Evolutionary conservation across 2,113 vertebrate species (phyloP), one percentile per base, ranked within the genome.

Genomic region (Ardeotis arabs): DNA sequence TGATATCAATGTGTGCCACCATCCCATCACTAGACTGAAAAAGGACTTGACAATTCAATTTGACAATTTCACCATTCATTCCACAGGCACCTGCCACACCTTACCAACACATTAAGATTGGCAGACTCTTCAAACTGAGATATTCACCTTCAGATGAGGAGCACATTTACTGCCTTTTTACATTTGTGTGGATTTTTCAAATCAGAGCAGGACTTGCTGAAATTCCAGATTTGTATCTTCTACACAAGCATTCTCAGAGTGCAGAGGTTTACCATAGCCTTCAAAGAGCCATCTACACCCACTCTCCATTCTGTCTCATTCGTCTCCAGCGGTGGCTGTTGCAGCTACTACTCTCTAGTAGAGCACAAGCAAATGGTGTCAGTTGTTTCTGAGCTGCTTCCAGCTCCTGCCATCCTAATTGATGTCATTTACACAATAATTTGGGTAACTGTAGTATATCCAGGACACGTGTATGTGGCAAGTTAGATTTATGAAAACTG

Each of bases 381-480:
- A 31, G 8, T 39, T 53, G 9, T 29, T 44, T 33, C 63, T 0
- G 4, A 63, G 28, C 12, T 82, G 23, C 49, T 72, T 55, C 64
- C 41, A 56, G 23, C 19, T 76, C 39, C 35, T 56, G 27, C 64
- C 82, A 4, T 72, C 35, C n/a, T 27, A 27, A 44, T 60, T 83
- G 9, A n/a, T 7, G 5, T 23, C 6, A 22, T 28, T 59, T 7
- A 21, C 44, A 45, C 29, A 75, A 63, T 21, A 83, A 47, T 50
- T 60, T 24, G 28, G 12, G 27, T 58, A 53, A 24, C 35, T 56
- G 39, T 15, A 50, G 47, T 35, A 64, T 4, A 49, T 6, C 16
- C 14, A 21, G 15, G 4, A 55, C 4, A 0, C 3, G 2, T 16
- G 14, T 8, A 41, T 0, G 0, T 4, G 8, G 56, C 13, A 87